Evolutionary conservation across 64 coral and sea anemone genomes (phyloP), one percentile per base, ranked within the genome.

Genomic region (Pachyseris speciosa): DNA sequence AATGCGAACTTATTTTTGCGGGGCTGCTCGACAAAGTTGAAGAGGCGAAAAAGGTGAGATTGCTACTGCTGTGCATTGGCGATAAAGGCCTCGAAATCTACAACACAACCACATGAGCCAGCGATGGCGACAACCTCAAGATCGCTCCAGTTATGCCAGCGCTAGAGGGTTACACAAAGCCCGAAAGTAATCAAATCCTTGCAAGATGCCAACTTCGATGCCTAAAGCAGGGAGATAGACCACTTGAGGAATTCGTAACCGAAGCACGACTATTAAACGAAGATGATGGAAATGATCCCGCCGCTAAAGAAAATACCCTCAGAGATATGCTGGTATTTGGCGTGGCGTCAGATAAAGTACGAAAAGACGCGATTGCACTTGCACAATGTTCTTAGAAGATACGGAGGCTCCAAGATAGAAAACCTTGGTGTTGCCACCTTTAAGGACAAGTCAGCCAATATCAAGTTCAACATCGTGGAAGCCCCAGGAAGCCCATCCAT

Each of bases 1-100:
- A 95, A 84, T 94, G 80, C 59, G 69, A 90, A 74, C 68, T 90
- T 7, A 78, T 90, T 8, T 95, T 95, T 47, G 69, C 64, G 2
- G 87, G 87, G 8, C 72, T 60, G 30, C 59, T 95, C 2, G 87
- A 64, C 36, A 81, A 86, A 75, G 29, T 57, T 28, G 41, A 59
- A 44, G 84, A 88, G 37, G 76, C 51, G 16, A 84, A 90, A 44
- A 94, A 94, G 40, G 80, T 53, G 39, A 67, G 80, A 90, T 33
- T 95, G 20, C 53, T 95, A 15, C 48, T 90, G 12, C 32, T 94
- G 17, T 94, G 93, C 86, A 51, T 72, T 13, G 93, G 79, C 20
- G 79, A 94, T 48, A 90, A 77, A 45, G 87, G 80, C 26, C 50
- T 90, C 7, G 79, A 86, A 50, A 90, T 90, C 12, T 90, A 95